These are phyloP conservation scores for Eulithis testata DNA, from an alignment of 2,888 invertebrate species.

Conservation along the genomic window DNA sequence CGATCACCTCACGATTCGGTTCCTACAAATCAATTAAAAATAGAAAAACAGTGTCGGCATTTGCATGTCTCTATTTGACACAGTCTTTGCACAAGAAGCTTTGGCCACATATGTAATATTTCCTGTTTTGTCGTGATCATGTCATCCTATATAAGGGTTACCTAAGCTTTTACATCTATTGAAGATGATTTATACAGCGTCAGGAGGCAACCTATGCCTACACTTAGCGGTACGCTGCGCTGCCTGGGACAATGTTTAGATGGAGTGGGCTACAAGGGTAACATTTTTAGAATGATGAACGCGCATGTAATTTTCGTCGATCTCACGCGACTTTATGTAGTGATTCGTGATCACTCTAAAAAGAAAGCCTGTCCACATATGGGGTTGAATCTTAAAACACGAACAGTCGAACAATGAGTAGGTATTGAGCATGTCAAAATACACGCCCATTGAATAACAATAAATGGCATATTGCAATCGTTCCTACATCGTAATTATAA, in stretches of 20 bases:
- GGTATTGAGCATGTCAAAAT: slow-evolving; percentile 18
- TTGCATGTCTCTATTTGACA: slow-evolving; percentile 22
- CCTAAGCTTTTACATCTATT: too few relatives aligned
- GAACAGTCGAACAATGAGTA: slow-evolving; percentile 27
- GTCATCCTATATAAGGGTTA: too few relatives aligned
- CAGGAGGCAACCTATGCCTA: too few relatives aligned
- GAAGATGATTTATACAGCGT: too few relatives aligned
- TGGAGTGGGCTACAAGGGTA: too few relatives aligned
- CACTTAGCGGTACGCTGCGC: too few relatives aligned
- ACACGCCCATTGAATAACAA: slow-evolving; percentile 21
- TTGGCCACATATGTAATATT: neutral
- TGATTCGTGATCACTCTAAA: neutral
- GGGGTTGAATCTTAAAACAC: slow-evolving; percentile 2
- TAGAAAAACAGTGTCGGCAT: slow-evolving; percentile 18
- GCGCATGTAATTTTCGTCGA: too few relatives aligned
- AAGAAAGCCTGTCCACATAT: neutral
- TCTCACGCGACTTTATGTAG: too few relatives aligned
- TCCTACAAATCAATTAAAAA: slow-evolving; percentile 2
- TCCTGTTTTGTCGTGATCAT: too few relatives aligned
- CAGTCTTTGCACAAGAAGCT: slow-evolving; percentile 18
- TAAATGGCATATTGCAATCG: slow-evolving; percentile 20
- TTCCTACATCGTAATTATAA: slow-evolving; percentile 22
- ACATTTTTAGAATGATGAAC: too few relatives aligned
- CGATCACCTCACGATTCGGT: neutral
- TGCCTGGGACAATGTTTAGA: too few relatives aligned